Percentiles rank a stretch among this genome's conserved stretches.
Evolutionary conservation across 2,888 invertebrate species (phyloP).

Genomic region (Polietes domitor): DNA sequence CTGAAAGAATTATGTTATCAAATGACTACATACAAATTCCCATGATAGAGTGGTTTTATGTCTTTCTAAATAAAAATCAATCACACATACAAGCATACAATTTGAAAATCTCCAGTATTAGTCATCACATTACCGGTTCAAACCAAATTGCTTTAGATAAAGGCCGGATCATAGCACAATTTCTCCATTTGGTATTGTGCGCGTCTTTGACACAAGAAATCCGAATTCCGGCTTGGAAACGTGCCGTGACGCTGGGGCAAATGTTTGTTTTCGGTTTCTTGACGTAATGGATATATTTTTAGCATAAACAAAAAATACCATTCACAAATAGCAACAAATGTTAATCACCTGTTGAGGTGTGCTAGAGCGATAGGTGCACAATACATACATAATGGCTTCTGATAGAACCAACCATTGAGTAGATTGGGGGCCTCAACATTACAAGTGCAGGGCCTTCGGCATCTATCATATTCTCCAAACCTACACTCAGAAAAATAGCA

Average conservation of each 20-base stretch:
- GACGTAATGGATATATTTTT: conserved; percentile 19
- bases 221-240: not conserved
- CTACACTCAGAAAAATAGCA: no score
- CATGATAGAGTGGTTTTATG: no score
- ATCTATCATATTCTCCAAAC: no score
- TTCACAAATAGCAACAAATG: not conserved
- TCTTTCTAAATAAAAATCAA: no score
- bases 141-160: not conserved
- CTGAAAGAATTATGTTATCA: no score
- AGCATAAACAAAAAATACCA: not conserved
- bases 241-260: not conserved
- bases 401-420: no score
- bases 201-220: not conserved
- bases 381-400: no score
- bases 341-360: conserved; percentile 6
- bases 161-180: not conserved
- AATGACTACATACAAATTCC: no score
- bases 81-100: not conserved
- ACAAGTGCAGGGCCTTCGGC: no score
- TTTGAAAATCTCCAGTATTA: not conserved
- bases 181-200: not conserved
- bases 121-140: conserved; percentile 7
- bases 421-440: no score
- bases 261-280: not conserved
- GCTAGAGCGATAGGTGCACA: no score